Conservation (phyloP, 2,888 invertebrate species). For the Mechanitis messenoides region DNA sequence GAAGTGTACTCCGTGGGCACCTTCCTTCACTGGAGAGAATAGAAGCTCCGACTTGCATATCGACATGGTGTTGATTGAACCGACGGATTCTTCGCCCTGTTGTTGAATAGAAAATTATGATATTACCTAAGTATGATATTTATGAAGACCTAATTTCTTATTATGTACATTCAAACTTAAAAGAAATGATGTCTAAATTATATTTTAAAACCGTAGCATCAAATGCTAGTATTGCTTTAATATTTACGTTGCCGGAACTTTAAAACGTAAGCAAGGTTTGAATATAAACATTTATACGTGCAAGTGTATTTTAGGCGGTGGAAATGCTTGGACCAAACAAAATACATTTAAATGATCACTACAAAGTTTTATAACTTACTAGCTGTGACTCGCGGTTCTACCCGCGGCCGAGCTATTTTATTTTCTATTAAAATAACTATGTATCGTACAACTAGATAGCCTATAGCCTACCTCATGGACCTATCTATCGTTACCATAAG, state of each 20-base stretch:
- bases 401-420: too few relatives aligned
- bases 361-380: too few relatives aligned
- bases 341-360: slow-evolving; percentile 4
- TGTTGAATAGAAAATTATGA: slow-evolving; percentile 15
- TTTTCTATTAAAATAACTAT: too few relatives aligned
- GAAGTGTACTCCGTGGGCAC: slow-evolving; percentile 84
- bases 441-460: too few relatives aligned
- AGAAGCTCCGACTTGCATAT: slow-evolving; percentile 94
- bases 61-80: slow-evolving; percentile 87
- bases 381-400: too few relatives aligned
- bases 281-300: slow-evolving; percentile 66
- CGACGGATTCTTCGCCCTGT: slow-evolving; percentile 84
- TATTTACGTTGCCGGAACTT: slow-evolving; percentile 53
- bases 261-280: slow-evolving; percentile 56
- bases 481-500: too few relatives aligned
- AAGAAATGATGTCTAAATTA: background rate
- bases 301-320: slow-evolving; percentile 58
- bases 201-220: slow-evolving; percentile 18
- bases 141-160: slow-evolving; percentile 3
- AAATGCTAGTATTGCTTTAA: slow-evolving; percentile 30
- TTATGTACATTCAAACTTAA: too few relatives aligned
- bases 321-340: slow-evolving; percentile 10
- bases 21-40: slow-evolving; percentile 93
- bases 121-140: slow-evolving; percentile 4
- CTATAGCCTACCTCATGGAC: too few relatives aligned